Evolutionary conservation across 2,888 invertebrate genomes (phyloP).

Genomic region (Ophraella communa): DNA sequence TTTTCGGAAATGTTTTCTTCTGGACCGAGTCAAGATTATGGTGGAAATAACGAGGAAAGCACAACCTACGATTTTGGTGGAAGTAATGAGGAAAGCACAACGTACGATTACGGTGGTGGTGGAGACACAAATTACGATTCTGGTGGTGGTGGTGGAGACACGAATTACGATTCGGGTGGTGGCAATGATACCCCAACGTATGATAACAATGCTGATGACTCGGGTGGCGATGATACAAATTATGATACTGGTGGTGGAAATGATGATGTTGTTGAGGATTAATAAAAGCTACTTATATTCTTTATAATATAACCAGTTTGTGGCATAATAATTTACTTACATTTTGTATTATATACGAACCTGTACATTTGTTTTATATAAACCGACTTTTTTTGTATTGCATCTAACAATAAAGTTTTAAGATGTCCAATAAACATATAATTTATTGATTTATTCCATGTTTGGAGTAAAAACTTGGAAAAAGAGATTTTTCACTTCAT

Average conservation of each 20-base stretch:
- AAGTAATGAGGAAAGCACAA: background rate
- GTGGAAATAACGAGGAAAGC: background rate
- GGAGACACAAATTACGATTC: background rate
- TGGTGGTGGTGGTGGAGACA: background rate
- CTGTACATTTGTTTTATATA: no score
- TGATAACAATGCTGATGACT: background rate
- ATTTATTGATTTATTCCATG: no score
- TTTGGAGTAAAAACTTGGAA: no score
- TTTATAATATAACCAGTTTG: background rate
- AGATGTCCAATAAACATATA: no score
- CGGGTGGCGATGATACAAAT: background rate
- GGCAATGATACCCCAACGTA: background rate
- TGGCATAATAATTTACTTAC: no score
- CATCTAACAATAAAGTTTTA: no score
- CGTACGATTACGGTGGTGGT: background rate
- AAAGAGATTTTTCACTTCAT: no score
- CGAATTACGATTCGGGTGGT: no score
- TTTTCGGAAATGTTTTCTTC: background rate
- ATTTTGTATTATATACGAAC: no score
- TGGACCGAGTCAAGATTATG: no score
- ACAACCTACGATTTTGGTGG: background rate
- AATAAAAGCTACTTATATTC: no score
- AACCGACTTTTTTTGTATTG: no score
- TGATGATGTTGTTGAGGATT: background rate
- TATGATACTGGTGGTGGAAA: background rate